phyloP scores from a whole-genome alignment of 2,113 vertebrate genomes.

The Merops nubicus region DNA sequence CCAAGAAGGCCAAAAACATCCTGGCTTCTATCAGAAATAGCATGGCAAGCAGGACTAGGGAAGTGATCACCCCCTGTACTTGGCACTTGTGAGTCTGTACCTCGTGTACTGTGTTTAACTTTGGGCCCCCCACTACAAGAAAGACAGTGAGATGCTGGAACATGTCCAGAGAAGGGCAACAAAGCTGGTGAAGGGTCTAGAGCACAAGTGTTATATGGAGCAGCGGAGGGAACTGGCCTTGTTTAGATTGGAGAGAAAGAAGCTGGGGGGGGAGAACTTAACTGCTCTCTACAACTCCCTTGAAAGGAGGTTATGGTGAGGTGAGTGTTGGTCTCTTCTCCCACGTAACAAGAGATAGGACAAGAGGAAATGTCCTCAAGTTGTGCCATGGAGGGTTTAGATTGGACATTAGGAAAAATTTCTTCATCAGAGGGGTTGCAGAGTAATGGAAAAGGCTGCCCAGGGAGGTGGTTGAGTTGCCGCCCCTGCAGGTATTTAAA shows the following conservation, averaged over 20 bases:
- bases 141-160: not conserved
- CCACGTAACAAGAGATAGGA: not conserved
- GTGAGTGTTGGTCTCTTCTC: not conserved
- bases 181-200: not conserved
- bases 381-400: not conserved
- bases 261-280: not conserved
- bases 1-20: not conserved
- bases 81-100: not conserved
- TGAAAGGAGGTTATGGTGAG: not conserved
- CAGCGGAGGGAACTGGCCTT: not conserved
- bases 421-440: not conserved
- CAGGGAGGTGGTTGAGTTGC: not conserved
- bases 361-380: not conserved
- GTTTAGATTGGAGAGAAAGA: not conserved
- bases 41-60: not conserved
- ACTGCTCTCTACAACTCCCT: not conserved
- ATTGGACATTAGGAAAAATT: not conserved
- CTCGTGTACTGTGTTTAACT: not conserved
- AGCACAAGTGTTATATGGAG: not conserved
- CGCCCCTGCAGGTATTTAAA: not conserved
- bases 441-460: not conserved
- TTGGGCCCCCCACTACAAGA: not conserved
- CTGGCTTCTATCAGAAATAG: not conserved
- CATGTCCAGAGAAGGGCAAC: not conserved
- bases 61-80: not conserved